Evolutionary conservation across 2,888 invertebrate species (phyloP), one percentile per base, ranked within the genome.

Genomic region (Torymus aiolomorphi): DNA sequence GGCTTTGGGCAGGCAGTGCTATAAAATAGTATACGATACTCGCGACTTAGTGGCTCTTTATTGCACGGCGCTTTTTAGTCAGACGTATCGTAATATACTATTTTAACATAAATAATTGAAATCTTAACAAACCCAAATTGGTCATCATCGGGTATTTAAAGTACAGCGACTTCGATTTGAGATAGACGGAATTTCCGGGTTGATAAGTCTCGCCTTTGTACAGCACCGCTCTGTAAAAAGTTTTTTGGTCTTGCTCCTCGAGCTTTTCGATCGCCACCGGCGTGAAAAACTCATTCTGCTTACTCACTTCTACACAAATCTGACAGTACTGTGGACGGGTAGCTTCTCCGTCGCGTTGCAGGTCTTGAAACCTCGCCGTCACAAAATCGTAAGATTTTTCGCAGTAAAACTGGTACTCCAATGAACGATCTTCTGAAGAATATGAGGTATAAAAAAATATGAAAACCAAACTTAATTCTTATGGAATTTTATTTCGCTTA

Each of bases 111-210:
- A 54, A n/a, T 20, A 61, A 24, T n/a, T 18, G n/a, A n/a, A 61
- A 52, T 3, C 18, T 16, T 10, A 62, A 61, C 66, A 3, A 66
- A 78, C 79, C 70, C 13, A 16, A 4, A 52, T 65, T 57, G 10
- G 59, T 16, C 0, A 42, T 49, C 66, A 76, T 76, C 1, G 80
- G 82, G 72, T 87, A 80, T 86, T 92, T 92, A 61, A 94, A 93
- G 83, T 92, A 92, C 81, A 94, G 94, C 2, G 93, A 92, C 5
- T 92, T 93, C 0, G 95, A 94, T 81, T 92, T 91, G 0, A 96
- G 89, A 88, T 95, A 96, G 4, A 96, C 94, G 18, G 93, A 94
- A 83, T 92, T 92, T 0, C 95, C 95, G 72, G 94, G 91, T 83
- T 92, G 92, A 86, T 93, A 95, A 20, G 93, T 92, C 67, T 93